Evolutionary conservation across 2,113 vertebrate species (phyloP).

Genomic region (Sprattus sprattus): DNA sequence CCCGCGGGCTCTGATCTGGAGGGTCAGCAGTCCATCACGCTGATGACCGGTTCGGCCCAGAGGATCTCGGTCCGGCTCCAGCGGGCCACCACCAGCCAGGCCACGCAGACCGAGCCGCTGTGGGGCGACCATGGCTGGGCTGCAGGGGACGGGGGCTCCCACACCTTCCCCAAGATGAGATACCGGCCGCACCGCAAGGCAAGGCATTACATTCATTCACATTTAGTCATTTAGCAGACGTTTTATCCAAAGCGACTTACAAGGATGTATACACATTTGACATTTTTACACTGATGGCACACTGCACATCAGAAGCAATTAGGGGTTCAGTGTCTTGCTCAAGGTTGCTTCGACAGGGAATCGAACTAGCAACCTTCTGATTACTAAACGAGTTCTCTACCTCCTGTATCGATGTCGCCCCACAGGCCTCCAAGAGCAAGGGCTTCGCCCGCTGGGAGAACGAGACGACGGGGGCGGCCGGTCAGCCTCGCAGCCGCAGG

Average conservation of each 20-base stretch:
- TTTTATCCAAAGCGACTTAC: too few relatives aligned
- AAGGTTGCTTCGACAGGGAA: too few relatives aligned
- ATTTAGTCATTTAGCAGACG: too few relatives aligned
- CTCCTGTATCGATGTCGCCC: too few relatives aligned
- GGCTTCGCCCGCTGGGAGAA: conserved; percentile 92
- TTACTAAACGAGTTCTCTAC: too few relatives aligned
- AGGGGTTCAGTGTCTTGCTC: too few relatives aligned
- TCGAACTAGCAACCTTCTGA: too few relatives aligned
- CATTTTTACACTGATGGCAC: too few relatives aligned
- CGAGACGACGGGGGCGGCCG: conserved; percentile 61
- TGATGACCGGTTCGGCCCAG: conserved; percentile 88
- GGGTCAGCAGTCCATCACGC: conserved; percentile 85
- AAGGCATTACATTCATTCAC: too few relatives aligned
- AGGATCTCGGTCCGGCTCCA: conserved; percentile 92
- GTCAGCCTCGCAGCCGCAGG: conserved; percentile 48
- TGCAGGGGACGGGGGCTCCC: conserved; percentile 75
- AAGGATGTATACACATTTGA: too few relatives aligned
- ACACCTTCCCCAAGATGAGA: conserved; percentile 97
- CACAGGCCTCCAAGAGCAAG: conserved; percentile 82
- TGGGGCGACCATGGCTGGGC: conserved; percentile 86
- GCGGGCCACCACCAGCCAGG: conserved; percentile 88
- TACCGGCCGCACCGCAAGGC: conserved; percentile 84
- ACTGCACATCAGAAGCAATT: too few relatives aligned
- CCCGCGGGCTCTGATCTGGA: conserved; percentile 71
- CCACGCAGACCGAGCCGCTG: conserved; percentile 90